phyloP scores from a whole-genome alignment of 2,888 invertebrate genomes.

The Nemapogon koenigi region DNA sequence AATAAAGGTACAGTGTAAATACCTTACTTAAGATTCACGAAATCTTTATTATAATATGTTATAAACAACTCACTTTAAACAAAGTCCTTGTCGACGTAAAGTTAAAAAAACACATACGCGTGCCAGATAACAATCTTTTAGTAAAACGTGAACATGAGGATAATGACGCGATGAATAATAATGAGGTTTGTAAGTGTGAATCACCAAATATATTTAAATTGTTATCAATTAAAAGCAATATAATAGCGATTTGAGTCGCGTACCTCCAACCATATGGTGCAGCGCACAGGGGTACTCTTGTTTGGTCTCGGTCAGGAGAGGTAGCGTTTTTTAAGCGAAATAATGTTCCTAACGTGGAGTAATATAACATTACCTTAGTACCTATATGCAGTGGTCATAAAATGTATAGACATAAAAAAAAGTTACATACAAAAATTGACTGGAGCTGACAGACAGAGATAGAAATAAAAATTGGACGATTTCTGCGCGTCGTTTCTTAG shows the following conservation, averaged over 20 bases:
- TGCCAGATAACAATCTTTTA: slow-evolving; percentile 43
- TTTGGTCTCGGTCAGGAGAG: neutral
- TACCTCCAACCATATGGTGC: slow-evolving; percentile 51
- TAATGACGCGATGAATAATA: slow-evolving; percentile 64
- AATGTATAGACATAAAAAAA: too few species aligned
- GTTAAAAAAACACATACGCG: slow-evolving; percentile 58
- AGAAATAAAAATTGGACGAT: too few species aligned
- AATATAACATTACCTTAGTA: too few species aligned
- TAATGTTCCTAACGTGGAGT: too few species aligned
- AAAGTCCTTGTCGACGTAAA: slow-evolving; percentile 51
- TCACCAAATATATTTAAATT: slow-evolving; percentile 67
- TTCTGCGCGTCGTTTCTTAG: too few species aligned
- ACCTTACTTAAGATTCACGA: too few species aligned
- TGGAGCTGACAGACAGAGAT: too few species aligned
- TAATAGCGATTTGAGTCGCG: slow-evolving; percentile 61
- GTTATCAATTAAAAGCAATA: slow-evolving; percentile 67
- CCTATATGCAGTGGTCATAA: too few species aligned
- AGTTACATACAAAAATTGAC: too few species aligned
- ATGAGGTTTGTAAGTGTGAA: slow-evolving; percentile 62
- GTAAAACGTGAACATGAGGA: slow-evolving; percentile 53
- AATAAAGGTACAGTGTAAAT: too few species aligned
- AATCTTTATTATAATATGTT: too few species aligned
- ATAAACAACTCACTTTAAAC: too few species aligned
- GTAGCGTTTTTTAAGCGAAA: neutral
- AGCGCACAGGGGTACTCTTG: slow-evolving; percentile 32